These are phyloP conservation scores for Morpho helenor DNA, from an alignment of 2,888 invertebrate genomes.

Conservation along the genomic window DNA sequence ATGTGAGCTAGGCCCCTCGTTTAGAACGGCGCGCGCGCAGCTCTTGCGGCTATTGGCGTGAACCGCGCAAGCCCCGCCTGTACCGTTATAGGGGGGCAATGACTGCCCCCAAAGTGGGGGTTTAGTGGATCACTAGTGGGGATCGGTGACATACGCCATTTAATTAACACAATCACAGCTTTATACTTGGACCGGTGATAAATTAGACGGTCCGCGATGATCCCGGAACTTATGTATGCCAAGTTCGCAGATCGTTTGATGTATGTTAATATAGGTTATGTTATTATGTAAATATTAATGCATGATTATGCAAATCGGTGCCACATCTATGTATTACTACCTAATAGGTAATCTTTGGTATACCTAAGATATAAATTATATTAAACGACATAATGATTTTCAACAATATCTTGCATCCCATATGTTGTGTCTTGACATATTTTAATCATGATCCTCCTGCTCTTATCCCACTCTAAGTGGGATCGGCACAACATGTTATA, in stretches of 20 bases:
- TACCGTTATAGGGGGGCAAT: slow-evolving; percentile 74
- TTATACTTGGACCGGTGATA: slow-evolving; percentile 17
- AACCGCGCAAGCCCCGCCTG: slow-evolving; percentile 67
- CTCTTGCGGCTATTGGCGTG: slow-evolving; percentile 71
- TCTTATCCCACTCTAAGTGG: too few relatives aligned
- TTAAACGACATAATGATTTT: too few relatives aligned
- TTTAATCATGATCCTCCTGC: too few relatives aligned
- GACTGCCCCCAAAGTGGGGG: slow-evolving; percentile 70
- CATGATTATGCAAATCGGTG: background rate
- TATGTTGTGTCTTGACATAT: too few relatives aligned
- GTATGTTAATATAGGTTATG: slow-evolving; percentile 5
- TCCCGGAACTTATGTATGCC: slow-evolving; percentile 10
- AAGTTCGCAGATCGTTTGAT: slow-evolving; percentile 1
- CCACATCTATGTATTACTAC: background rate
- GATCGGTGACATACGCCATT: slow-evolving; percentile 66
- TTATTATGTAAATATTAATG: slow-evolving; percentile 6
- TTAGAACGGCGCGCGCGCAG: slow-evolving; percentile 60
- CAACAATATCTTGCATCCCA: too few relatives aligned
- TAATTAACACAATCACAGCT: slow-evolving; percentile 54
- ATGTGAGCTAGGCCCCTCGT: slow-evolving; percentile 74
- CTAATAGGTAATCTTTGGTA: background rate
- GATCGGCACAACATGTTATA: too few relatives aligned
- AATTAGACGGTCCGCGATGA: slow-evolving; percentile 15
- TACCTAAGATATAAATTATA: too few relatives aligned
- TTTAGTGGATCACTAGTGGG: slow-evolving; percentile 61